A percentile compares a stretch with the other conserved stretches of the same genome.
These are phyloP conservation scores for Lasioglossum baleicum DNA, from an alignment of 1,140 invertebrate genomes.

Conservation along the genomic window DNA sequence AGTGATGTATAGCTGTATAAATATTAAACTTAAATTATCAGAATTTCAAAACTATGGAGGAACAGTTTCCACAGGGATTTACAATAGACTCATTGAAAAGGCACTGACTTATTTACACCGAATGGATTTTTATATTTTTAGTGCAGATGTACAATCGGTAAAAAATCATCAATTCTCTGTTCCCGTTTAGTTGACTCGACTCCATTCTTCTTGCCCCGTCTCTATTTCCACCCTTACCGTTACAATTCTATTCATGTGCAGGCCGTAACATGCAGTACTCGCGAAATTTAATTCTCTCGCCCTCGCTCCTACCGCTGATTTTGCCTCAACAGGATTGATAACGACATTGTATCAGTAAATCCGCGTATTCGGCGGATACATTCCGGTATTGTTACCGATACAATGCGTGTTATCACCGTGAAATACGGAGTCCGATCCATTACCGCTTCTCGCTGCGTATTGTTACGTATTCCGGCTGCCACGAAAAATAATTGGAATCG, in stretches of 20 bases:
- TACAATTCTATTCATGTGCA: constrained; percentile 19
- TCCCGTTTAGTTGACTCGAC: too few relatives aligned
- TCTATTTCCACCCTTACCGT: constrained; percentile 29
- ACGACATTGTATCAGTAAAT: constrained; percentile 48
- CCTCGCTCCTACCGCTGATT: not conserved
- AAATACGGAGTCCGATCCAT: constrained; percentile 38
- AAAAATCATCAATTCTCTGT: too few relatives aligned
- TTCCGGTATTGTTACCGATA: constrained; percentile 56
- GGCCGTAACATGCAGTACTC: constrained; percentile 29
- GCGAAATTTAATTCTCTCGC: constrained; percentile 55
- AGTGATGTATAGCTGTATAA: too few relatives aligned
- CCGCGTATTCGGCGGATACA: constrained; percentile 33
- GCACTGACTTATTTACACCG: too few relatives aligned
- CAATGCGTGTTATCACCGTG: constrained; percentile 52
- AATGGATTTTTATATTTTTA: too few relatives aligned
- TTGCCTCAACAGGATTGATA: constrained; percentile 49
- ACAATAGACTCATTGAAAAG: too few relatives aligned
- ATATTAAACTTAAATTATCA: too few relatives aligned
- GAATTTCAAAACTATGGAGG: too few relatives aligned
- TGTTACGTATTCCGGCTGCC: not conserved
- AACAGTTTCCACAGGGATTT: too few relatives aligned
- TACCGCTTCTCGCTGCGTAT: constrained; percentile 28
- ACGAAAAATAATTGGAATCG: not conserved
- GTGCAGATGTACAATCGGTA: too few relatives aligned
- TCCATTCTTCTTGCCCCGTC: too few relatives aligned